Conservation (phyloP, 2,888 invertebrate genomes). For the Criorhina ranunculi region DNA sequence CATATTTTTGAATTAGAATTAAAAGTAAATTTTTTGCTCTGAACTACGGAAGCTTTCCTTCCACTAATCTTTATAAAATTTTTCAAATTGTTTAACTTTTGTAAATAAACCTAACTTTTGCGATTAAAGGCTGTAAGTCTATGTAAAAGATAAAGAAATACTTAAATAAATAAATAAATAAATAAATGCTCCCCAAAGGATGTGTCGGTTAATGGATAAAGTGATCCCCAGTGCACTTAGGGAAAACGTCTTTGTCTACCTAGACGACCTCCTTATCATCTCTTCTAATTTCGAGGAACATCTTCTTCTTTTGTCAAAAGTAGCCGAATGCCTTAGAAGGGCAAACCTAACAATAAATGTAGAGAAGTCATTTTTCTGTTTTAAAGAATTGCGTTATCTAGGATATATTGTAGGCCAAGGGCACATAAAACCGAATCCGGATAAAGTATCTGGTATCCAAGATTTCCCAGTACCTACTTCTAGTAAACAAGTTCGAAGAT, state of each 20-base stretch:
- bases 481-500: slow-evolving; percentile 74
- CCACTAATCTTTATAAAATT: too few species aligned
- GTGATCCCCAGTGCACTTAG: slow-evolving; percentile 52
- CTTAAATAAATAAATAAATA: too few species aligned
- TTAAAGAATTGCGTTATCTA: slow-evolving; percentile 36
- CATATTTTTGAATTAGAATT: too few species aligned
- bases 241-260: slow-evolving; percentile 65
- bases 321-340: slow-evolving; percentile 21
- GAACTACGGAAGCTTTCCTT: too few species aligned
- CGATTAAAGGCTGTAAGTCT: too few species aligned
- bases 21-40: too few species aligned
- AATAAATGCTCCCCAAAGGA: slow-evolving; percentile 61
- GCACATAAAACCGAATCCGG: slow-evolving; percentile 27
- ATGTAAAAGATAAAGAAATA: too few species aligned
- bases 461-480: slow-evolving; percentile 29
- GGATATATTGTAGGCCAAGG: slow-evolving; percentile 55
- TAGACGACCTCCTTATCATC: slow-evolving; percentile 56
- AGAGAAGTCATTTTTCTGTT: slow-evolving; percentile 48
- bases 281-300: slow-evolving; percentile 50
- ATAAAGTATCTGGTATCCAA: slow-evolving; percentile 30
- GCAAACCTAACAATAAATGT: slow-evolving; percentile 55
- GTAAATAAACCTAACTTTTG: too few species aligned
- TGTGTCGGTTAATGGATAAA: slow-evolving; percentile 57
- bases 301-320: slow-evolving; percentile 12
- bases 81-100: too few species aligned